phyloP scores from a whole-genome alignment of 1,140 invertebrate species.

The Stenopsyche tienmushanensis region DNA sequence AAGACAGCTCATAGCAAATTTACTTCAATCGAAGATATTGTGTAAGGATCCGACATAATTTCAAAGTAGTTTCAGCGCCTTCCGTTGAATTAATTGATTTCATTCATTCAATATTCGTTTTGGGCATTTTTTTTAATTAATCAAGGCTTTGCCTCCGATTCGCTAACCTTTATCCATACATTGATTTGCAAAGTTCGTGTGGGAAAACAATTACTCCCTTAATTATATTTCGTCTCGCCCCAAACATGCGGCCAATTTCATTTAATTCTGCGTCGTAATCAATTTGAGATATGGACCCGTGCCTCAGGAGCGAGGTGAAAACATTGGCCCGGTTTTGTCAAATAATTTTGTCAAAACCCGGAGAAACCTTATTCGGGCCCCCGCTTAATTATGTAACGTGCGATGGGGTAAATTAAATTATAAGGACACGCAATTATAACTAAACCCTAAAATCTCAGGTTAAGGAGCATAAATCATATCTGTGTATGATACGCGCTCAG shows the following conservation, averaged over 20 bases:
- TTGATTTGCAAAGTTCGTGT: background rate
- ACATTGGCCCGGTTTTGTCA: slow-evolving; percentile 16
- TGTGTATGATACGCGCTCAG: background rate
- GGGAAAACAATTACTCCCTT: slow-evolving; percentile 13
- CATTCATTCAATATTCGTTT: too few relatives aligned
- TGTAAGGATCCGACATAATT: too few relatives aligned
- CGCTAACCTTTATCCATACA: too few relatives aligned
- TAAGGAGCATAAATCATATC: slow-evolving; percentile 12
- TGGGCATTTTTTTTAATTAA: too few relatives aligned
- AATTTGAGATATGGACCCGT: too few relatives aligned
- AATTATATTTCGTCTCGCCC: too few relatives aligned
- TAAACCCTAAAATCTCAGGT: slow-evolving; percentile 18
- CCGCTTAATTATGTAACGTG: slow-evolving; percentile 23
- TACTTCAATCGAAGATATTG: too few relatives aligned
- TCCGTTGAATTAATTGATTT: too few relatives aligned
- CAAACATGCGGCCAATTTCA: slow-evolving; percentile 5
- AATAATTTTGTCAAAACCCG: slow-evolving; percentile 22
- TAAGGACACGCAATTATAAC: slow-evolving; percentile 28
- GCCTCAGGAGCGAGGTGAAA: background rate
- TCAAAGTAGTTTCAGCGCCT: too few relatives aligned
- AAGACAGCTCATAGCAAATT: too few relatives aligned
- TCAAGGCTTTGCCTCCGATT: too few relatives aligned
- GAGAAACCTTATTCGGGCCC: slow-evolving; percentile 5
- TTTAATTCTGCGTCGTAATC: slow-evolving; percentile 33
- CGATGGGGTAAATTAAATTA: slow-evolving; percentile 34